Base-by-base conservation (phyloP, 2,888 invertebrate genomes). In the Himalopsyche kuldschensis region DNA sequence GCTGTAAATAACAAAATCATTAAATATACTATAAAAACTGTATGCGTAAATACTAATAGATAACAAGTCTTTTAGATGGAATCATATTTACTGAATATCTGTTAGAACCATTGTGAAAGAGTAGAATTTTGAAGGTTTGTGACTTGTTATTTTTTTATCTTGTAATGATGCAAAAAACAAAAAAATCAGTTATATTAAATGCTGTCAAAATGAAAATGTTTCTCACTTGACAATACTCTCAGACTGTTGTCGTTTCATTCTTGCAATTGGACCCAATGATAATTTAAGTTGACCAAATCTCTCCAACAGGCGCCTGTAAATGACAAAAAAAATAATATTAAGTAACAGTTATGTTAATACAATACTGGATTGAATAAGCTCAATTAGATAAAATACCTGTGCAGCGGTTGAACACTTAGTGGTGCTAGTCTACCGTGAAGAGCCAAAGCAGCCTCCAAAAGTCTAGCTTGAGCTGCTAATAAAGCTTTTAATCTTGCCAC, bases 351-450 rank as follows among this genome's bases (percentile, higher is more conserved):
- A 27, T n/a, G n/a, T 30, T 30, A 75, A 5, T 30, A 30, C 6
- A 75, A 75, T 30, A 17, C 32, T 15, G 10, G 20, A 11, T 8
- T 27, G 3, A 10, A 5, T 75, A 10, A 75, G 2, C 27, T 31
- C 46, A 78, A 46, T 1, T 8, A 76, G 15, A 15, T 11, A 0
- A 24, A 80, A 63, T 31, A 91, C 92, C 91, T 92, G 88, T 99
- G 98, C 87, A 99, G 90, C 0, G 98, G 98, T 86, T 96, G 97
- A 0, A 98, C 96, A n/a, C 95, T 96, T 0, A 95, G 91, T 0
- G 98, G 97, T 0, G 97, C 97, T 83, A 98, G 91, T 85, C 95
- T 93, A 0, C 96, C 97, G 88, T 99, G 98, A 35, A 98, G 89
- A 81, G 94, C 92, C 17, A 99, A 89, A 0, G 97, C 98, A 31